Evolutionary conservation across 23 tunicate species (phyloP).

Genomic region (Diplosoma virens): DNA sequence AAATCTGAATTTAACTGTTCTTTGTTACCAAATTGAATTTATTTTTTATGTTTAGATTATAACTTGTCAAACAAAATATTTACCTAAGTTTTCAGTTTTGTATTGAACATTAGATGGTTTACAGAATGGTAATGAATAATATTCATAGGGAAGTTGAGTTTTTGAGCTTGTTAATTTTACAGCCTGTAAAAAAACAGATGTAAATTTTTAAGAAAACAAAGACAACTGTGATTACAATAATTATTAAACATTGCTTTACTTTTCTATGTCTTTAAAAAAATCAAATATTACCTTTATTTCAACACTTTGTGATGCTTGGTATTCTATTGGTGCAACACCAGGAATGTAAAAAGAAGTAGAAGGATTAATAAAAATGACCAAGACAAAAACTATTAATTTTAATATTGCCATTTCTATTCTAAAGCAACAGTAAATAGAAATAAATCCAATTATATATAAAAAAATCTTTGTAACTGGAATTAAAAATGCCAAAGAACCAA

Average conservation of each 20-base stretch:
- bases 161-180: conserved; percentile 98
- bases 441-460: too few species aligned
- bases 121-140: conserved; percentile 90
- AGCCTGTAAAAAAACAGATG: conserved; percentile 43
- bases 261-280: neutral
- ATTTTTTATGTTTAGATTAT: too few species aligned
- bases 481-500: too few species aligned
- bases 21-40: too few species aligned
- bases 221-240: neutral
- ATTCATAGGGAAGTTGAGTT: conserved; percentile 97
- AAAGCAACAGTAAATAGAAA: too few species aligned
- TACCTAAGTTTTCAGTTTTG: conserved; percentile 96
- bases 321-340: conserved; percentile 99
- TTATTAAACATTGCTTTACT: neutral
- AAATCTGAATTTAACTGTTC: too few species aligned
- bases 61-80: too few species aligned
- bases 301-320: conserved; percentile 51
- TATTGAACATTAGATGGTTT: conserved; percentile 70
- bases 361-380: too few species aligned
- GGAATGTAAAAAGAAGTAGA: conserved; percentile 78
- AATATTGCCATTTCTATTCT: too few species aligned
- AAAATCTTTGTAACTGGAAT: too few species aligned
- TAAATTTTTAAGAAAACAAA: neutral
- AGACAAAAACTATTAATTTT: too few species aligned
- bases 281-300: conserved; percentile 79